Percentiles rank a stretch among this genome's conserved stretches.
phyloP scores from a whole-genome alignment of 2,888 invertebrate genomes.

The Antitype chi region DNA sequence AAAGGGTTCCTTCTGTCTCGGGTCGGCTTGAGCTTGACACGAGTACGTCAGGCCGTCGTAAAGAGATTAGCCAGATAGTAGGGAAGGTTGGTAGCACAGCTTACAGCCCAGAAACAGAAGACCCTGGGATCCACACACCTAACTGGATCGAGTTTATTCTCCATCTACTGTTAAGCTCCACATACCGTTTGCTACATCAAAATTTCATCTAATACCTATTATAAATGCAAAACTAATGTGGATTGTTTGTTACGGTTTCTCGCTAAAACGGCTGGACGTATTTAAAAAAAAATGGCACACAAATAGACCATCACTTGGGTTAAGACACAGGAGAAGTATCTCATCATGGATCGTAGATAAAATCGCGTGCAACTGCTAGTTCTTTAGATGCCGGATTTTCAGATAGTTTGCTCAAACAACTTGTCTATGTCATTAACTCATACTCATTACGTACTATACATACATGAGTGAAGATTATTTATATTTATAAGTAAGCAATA shows the following conservation, averaged over 20 bases:
- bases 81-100: not conserved
- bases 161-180: not conserved
- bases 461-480: slow-evolving; percentile 4
- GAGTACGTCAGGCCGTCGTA: not conserved
- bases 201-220: not conserved
- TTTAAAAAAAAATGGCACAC: too few species aligned
- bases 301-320: too few species aligned
- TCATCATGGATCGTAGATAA: too few species aligned
- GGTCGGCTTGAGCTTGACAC: not conserved
- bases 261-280: too few species aligned
- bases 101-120: not conserved
- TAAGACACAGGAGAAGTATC: too few species aligned
- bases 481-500: slow-evolving; percentile 33
- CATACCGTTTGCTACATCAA: not conserved
- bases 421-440: not conserved
- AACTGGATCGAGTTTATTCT: not conserved
- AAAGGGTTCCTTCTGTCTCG: too few species aligned
- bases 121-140: not conserved
- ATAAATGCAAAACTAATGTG: too few species aligned
- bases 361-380: too few species aligned
- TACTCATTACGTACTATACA: not conserved
- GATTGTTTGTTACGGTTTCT: too few species aligned
- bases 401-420: not conserved
- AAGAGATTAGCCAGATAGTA: not conserved
- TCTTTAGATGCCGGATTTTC: not conserved